Conservation (phyloP, 2,113 vertebrate genomes). For the Passer domesticus region DNA sequence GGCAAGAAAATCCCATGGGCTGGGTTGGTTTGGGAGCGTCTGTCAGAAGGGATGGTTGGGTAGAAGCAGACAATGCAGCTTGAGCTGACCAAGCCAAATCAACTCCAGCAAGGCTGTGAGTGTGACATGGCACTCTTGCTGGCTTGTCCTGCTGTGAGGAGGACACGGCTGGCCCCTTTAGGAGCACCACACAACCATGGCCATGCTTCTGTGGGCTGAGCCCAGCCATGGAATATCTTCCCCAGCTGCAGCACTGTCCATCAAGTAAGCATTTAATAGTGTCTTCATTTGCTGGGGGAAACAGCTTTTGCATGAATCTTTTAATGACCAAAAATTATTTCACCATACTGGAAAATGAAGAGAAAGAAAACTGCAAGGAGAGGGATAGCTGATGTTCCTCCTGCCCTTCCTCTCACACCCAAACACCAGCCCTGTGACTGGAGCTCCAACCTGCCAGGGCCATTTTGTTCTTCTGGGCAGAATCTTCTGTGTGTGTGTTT, state of each 20-base stretch:
- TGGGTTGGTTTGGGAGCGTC: background rate
- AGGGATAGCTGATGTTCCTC: background rate
- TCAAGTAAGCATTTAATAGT: background rate
- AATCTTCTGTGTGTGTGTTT: background rate
- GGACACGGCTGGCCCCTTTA: accelerated
- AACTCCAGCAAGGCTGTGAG: background rate
- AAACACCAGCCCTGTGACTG: background rate
- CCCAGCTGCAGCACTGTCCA: background rate
- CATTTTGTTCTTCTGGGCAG: background rate
- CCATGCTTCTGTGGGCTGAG: background rate
- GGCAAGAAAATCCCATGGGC: accelerated
- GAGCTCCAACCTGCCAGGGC: background rate
- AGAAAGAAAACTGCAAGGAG: background rate
- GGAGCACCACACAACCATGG: background rate
- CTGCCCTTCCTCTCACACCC: background rate
- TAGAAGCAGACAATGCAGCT: background rate
- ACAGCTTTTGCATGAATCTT: background rate
- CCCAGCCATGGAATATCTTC: background rate
- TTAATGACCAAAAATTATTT: background rate
- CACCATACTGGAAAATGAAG: background rate
- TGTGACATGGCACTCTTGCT: background rate
- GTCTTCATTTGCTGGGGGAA: background rate
- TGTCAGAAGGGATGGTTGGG: background rate
- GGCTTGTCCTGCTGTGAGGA: background rate
- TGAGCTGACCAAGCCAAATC: background rate